Conservation (phyloP, 2,797 vertebrate genomes). For the Megaceryle alcyon region DNA sequence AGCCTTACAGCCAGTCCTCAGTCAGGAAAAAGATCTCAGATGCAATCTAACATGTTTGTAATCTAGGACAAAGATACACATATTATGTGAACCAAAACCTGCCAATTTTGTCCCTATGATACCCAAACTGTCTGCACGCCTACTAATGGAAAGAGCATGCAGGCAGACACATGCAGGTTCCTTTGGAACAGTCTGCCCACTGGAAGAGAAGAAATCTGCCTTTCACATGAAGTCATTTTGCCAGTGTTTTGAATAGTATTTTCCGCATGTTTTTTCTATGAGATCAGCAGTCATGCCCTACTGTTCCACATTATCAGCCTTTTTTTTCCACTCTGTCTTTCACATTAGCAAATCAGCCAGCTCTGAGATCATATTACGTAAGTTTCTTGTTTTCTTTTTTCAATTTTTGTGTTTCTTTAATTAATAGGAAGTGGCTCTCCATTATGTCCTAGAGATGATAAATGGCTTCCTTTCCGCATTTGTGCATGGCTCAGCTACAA, state of each 20-base stretch:
- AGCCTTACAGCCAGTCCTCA: neutral
- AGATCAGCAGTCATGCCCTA: slow-evolving; percentile 67
- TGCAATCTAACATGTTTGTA: neutral
- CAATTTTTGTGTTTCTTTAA: slow-evolving; percentile 35
- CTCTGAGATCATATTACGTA: slow-evolving; percentile 45
- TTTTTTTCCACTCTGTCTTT: slow-evolving; percentile 53
- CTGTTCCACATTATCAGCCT: slow-evolving; percentile 65
- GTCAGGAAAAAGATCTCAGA: neutral
- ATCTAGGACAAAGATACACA: neutral
- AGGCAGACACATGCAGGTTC: neutral
- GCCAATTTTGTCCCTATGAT: neutral
- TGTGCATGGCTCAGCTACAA: neutral
- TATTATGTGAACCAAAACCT: neutral
- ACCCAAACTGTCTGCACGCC: neutral
- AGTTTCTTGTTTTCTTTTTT: slow-evolving; percentile 2
- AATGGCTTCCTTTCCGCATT: slow-evolving; percentile 48
- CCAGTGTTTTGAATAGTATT: slow-evolving; percentile 63
- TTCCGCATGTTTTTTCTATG: slow-evolving; percentile 64
- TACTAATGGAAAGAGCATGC: neutral
- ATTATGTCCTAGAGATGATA: slow-evolving; percentile 11
- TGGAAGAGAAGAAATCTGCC: slow-evolving; percentile 51
- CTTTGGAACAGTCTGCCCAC: slow-evolving; percentile 20
- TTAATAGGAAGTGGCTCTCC: slow-evolving; percentile 49
- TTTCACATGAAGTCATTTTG: slow-evolving; percentile 62
- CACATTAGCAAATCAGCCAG: slow-evolving; percentile 49